These are phyloP conservation scores for Plutomurus gul DNA, from an alignment of 1,140 invertebrate species.

Conservation along the genomic window DNA sequence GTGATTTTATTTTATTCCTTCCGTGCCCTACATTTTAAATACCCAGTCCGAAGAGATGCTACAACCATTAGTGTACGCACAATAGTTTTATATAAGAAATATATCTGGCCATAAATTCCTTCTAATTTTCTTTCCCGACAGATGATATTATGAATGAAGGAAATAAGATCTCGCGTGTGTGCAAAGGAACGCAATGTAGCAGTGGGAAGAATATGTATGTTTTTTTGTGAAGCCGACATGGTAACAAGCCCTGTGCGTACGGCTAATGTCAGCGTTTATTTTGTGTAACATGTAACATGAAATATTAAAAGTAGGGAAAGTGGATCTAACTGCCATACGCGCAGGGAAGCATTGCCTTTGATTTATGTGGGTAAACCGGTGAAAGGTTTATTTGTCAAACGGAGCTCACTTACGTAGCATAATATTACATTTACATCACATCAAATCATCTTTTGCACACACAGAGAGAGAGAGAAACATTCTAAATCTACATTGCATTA, in stretches of 20 bases:
- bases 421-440: slow-evolving; percentile 19
- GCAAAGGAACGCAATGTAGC: too few relatives aligned
- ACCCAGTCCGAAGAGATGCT: background rate
- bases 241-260: too few relatives aligned
- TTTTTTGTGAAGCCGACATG: too few relatives aligned
- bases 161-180: too few relatives aligned
- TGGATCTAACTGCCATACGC: background rate
- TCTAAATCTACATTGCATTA: background rate
- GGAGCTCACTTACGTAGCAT: slow-evolving; percentile 18
- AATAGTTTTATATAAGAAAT: background rate
- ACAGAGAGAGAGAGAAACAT: background rate
- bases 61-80: slow-evolving; percentile 21
- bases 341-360: background rate
- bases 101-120: background rate
- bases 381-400: slow-evolving; percentile 27
- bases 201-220: too few relatives aligned
- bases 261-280: too few relatives aligned
- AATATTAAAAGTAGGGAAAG: too few relatives aligned
- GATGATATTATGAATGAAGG: too few relatives aligned
- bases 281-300: too few relatives aligned
- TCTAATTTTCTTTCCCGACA: too few relatives aligned
- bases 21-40: background rate
- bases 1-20: slow-evolving; percentile 17
- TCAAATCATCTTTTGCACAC: background rate
- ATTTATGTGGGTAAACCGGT: slow-evolving; percentile 26